Evolutionary conservation across 2,797 vertebrate genomes (phyloP), one percentile per base, ranked within the genome.

Genomic region (Nasua narica): DNA sequence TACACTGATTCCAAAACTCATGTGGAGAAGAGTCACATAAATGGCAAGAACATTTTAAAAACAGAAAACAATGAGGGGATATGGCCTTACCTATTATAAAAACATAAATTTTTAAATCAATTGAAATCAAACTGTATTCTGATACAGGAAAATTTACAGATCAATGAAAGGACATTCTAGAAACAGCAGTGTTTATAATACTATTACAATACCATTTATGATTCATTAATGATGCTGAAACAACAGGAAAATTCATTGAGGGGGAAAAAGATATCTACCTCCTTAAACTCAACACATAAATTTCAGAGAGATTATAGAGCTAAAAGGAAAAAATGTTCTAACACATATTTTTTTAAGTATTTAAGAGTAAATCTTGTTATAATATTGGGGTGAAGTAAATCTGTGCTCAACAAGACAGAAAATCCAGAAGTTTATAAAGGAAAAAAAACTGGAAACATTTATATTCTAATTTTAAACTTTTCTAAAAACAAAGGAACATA

Each of bases 41-140:
- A 83, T 19, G n/a, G 7, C 50, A 95, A 95, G 79, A 92, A 92
- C 29, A 84, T 52, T 92, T 60, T 89, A 43, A 89, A 92, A 84
- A 70, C 18, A 35, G 23, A 78, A 83, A 84, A 84, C 21, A 74
- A 84, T 92, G 85, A 92, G 3, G 21, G 3, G n/a, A 23, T 83
- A 78, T 13, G 60, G 35, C 43, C 43, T 84, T 84, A 70, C 9
- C 46, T 78, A 83, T 70, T 72, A 92, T 69, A 65, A n/a, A 62
- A n/a, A 65, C 32, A 65, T 23, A 40, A 52, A 50, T 13, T 52
- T 88, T 77, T 77, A 92, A 83, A 92, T 72, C 23, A 67, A 91
- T 7, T 62, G 46, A 95, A 86, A 79, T 72, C 19, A 88, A 91
- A 92, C 43, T 46, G 23, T 74, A 29, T 52, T 46, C 29, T 78